These are phyloP conservation scores for Ornithoptera alexandrae DNA, from an alignment of 2,888 invertebrate genomes.

Conservation along the genomic window DNA sequence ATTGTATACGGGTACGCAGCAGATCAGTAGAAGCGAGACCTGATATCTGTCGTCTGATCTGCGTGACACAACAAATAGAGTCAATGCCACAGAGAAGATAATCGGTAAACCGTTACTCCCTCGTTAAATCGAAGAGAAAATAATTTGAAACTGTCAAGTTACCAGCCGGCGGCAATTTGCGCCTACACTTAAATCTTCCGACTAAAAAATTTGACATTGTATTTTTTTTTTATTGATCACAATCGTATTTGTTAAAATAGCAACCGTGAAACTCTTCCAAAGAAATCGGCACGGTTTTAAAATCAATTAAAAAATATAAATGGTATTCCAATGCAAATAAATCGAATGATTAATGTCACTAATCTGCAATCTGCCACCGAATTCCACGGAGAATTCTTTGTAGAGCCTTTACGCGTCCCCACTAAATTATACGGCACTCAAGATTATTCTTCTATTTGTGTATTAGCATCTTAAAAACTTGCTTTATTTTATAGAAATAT, in stretches of 20 bases:
- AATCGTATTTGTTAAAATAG: constrained; percentile 24
- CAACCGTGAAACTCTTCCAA: constrained; percentile 40
- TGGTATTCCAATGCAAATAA: constrained; percentile 61
- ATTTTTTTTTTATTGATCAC: constrained; percentile 17
- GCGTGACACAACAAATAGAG: constrained; percentile 46
- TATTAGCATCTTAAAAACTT: constrained; percentile 7
- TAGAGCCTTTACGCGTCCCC: constrained; percentile 56
- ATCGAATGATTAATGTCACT: constrained; percentile 62
- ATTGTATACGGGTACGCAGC: constrained; percentile 42
- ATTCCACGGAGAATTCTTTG: constrained; percentile 55
- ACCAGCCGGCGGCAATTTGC: constrained; percentile 18
- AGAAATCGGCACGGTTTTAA: constrained; percentile 54
- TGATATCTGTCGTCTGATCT: constrained; percentile 42
- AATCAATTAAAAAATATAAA: constrained; percentile 55
- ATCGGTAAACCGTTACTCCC: constrained; percentile 44
- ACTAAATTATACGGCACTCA: constrained; percentile 54
- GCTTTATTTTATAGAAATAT: neutral
- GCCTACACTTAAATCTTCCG: constrained; percentile 24
- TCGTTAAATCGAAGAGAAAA: constrained; percentile 34
- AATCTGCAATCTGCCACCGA: constrained; percentile 76
- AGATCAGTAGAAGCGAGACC: constrained; percentile 49
- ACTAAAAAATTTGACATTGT: constrained; percentile 2
- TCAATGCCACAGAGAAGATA: constrained; percentile 47
- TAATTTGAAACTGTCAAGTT: constrained; percentile 13
- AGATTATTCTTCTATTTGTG: constrained; percentile 38